phyloP scores from a whole-genome alignment of 2,888 invertebrate species.

The Carterocephalus palaemon region DNA sequence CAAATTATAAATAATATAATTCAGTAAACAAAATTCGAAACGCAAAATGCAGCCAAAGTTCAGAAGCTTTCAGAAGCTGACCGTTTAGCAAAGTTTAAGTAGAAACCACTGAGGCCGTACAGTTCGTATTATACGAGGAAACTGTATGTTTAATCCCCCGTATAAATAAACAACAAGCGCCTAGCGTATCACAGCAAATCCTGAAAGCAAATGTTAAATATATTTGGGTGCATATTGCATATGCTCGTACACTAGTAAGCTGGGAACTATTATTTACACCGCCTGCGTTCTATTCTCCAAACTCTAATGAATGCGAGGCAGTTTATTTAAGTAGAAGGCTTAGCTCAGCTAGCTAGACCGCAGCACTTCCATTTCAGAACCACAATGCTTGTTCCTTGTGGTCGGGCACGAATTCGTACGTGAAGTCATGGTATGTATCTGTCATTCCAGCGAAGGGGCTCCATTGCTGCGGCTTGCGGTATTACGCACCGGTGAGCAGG shows the following conservation, averaged over 20 bases:
- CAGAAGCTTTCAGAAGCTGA: slow-evolving; percentile 61
- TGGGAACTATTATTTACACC: slow-evolving; percentile 22
- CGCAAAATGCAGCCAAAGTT: slow-evolving; percentile 54
- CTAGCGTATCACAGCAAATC: slow-evolving; percentile 59
- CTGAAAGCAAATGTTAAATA: slow-evolving; percentile 55
- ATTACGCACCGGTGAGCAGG: neutral
- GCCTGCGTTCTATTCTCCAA: slow-evolving; percentile 16
- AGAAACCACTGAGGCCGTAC: slow-evolving; percentile 46
- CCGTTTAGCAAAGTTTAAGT: slow-evolving; percentile 71
- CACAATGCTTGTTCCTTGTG: slow-evolving; percentile 5
- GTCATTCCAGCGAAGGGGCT: neutral
- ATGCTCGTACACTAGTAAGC: slow-evolving; percentile 32
- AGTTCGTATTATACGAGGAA: slow-evolving; percentile 48
- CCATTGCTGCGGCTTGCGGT: slow-evolving; percentile 2
- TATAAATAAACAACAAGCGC: slow-evolving; percentile 63
- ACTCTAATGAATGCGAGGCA: slow-evolving; percentile 19
- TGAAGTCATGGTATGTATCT: neutral
- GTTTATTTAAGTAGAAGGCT: slow-evolving; percentile 19
- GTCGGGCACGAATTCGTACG: slow-evolving; percentile 8
- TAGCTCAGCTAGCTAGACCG: slow-evolving; percentile 1
- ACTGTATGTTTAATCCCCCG: slow-evolving; percentile 59
- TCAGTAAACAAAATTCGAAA: slow-evolving; percentile 50
- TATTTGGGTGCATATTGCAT: slow-evolving; percentile 39
- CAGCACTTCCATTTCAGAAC: slow-evolving; percentile 13
- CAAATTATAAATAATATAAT: slow-evolving; percentile 46